These are phyloP conservation scores for Didymodactylos carnosus DNA, from an alignment of 2,888 invertebrate species.

Conservation along the genomic window DNA sequence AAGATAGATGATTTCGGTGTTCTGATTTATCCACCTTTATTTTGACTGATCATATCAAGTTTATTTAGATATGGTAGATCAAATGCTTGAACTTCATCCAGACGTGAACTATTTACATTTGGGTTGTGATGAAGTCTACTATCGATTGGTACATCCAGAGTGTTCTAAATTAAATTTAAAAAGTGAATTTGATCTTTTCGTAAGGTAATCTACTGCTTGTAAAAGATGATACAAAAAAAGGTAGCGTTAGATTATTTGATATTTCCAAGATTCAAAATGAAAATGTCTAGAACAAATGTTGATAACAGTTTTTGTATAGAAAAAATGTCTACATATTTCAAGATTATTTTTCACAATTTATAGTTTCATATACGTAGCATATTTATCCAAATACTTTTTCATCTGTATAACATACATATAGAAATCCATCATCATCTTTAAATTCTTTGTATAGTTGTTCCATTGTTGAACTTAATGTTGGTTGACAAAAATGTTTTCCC, in stretches of 20 bases:
- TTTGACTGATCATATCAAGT: not conserved
- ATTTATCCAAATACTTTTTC: not conserved
- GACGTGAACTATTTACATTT: slow-evolving; percentile 48
- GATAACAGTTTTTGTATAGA: no score
- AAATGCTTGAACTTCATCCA: slow-evolving; percentile 48
- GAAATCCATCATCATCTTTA: not conserved
- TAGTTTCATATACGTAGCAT: not conserved
- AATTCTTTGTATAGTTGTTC: not conserved
- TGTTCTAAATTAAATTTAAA: not conserved
- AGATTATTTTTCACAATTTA: no score
- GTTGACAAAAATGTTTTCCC: not conserved
- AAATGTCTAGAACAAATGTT: not conserved
- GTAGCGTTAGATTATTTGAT: not conserved
- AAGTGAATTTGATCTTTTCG: slow-evolving; percentile 1
- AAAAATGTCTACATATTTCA: not conserved
- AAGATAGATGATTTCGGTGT: no score
- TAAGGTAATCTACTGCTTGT: no score
- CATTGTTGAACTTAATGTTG: not conserved
- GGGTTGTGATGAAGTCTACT: slow-evolving; percentile 52
- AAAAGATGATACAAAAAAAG: not conserved
- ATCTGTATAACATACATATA: not conserved
- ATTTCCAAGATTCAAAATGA: not conserved
- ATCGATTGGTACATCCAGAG: slow-evolving; percentile 3
- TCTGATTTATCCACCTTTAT: slow-evolving; percentile 24
- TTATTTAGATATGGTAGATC: slow-evolving; percentile 46